Base-by-base conservation (phyloP, 2,797 vertebrate genomes). In the Avahi laniger region DNA sequence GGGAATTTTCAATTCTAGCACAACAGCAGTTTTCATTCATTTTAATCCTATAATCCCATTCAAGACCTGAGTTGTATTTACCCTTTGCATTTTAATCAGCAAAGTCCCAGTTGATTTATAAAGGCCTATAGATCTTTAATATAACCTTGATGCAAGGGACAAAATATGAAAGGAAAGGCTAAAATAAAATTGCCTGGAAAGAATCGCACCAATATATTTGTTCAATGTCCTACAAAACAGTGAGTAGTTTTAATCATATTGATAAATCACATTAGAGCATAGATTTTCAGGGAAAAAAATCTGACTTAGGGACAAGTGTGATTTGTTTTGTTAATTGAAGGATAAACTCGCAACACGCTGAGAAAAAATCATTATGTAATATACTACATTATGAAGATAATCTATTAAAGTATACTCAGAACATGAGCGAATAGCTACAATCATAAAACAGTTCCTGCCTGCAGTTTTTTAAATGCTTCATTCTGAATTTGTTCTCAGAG, bases 21-120 rank as follows among this genome's bases (percentile, higher is more conserved):
- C 84, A 95, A 91, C 93, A 87, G 83, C 79, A 1, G 91, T 98
- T 98, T 97, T 86, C 96, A 96, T 98, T 98, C 97, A 95, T 97
- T 98, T 98, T 98, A 99, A 99, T 99, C 98, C 98, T 96, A 97
- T 98, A 98, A 98, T 98, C 98, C 97, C 95, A 98, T 98, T 98
- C 96, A 91, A 98, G 97, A 98, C 96, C 96, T 95, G 76, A 98
- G 84, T 97, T 94, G 59, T 98, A 98, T 98, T 98, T 98, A 97
- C 96, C 95, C 87, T 97, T 97, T 97, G 97, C 98, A 98, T 98
- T 98, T 98, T 98, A 98, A 98, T 98, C 97, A 98, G 96, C 96
- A 96, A n/a, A 95, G 97, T 97, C 97, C 97, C 76, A 95, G 95
- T 15, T 97, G 97, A 98, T 96, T 97, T 97, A 97, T 69, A 88